phyloP scores from a whole-genome alignment of 2,797 vertebrate genomes.

The Sebastes alutus region DNA sequence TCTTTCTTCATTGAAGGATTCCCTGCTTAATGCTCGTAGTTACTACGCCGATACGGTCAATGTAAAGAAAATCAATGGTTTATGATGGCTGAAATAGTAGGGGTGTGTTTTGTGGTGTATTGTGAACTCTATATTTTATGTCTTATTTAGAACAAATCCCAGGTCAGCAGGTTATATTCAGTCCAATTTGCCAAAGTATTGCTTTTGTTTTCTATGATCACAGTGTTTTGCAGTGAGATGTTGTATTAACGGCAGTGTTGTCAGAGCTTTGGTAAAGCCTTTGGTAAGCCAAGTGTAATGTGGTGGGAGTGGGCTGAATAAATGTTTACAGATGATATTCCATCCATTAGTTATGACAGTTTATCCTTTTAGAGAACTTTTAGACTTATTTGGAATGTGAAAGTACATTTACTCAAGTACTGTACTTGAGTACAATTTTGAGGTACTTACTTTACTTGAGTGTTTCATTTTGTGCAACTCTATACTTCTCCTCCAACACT shows the following conservation, averaged over 20 bases:
- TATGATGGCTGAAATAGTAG: background rate
- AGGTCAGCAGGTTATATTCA: too few relatives aligned
- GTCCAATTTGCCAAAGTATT: too few relatives aligned
- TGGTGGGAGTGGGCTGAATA: slow-evolving; percentile 2
- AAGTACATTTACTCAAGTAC: too few relatives aligned
- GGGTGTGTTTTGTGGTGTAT: background rate
- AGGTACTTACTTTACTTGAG: too few relatives aligned
- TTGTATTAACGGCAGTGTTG: background rate
- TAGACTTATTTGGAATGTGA: too few relatives aligned
- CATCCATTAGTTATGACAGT: background rate
- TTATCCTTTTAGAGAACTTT: too few relatives aligned
- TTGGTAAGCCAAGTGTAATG: background rate
- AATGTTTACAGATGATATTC: slow-evolving; percentile 16
- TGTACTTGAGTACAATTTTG: too few relatives aligned
- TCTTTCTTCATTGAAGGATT: rapidly evolving
- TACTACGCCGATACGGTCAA: background rate
- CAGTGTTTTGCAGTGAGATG: background rate
- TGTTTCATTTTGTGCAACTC: too few relatives aligned
- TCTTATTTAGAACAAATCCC: background rate
- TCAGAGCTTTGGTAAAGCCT: background rate
- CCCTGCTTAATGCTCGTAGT: background rate
- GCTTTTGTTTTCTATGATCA: background rate
- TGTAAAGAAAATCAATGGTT: background rate
- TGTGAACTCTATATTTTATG: background rate
- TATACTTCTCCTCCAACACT: too few relatives aligned